These are phyloP conservation scores for Temnothorax ravouxi DNA, from an alignment of 2,888 invertebrate genomes.

Conservation along the genomic window DNA sequence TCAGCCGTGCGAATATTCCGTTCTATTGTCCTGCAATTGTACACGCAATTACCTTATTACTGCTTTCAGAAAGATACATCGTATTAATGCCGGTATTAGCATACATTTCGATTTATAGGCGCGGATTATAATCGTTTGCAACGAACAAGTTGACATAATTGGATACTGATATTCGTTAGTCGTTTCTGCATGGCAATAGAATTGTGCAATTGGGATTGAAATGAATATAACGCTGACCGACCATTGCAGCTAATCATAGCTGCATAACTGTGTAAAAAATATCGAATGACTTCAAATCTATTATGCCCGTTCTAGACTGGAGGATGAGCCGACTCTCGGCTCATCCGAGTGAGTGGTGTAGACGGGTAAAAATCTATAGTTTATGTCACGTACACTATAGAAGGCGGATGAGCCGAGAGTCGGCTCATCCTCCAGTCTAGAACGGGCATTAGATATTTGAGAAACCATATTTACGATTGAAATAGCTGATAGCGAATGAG, in stretches of 20 bases:
- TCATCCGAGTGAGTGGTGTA: no score
- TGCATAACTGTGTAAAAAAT: background rate
- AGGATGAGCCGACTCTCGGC: no score
- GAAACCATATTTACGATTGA: background rate
- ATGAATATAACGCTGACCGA: slow-evolving; percentile 6
- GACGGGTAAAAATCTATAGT: no score
- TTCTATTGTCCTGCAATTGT: background rate
- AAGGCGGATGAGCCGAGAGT: no score
- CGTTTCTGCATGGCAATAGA: background rate
- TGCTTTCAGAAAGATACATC: slow-evolving; percentile 2
- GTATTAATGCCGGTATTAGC: background rate
- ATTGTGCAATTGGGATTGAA: slow-evolving; percentile 13
- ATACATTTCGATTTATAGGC: slow-evolving; percentile 7
- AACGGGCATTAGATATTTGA: slow-evolving; percentile 23
- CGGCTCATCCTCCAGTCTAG: no score
- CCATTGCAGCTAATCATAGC: background rate
- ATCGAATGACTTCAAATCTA: slow-evolving; percentile 16
- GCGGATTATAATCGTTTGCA: background rate
- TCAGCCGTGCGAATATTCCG: slow-evolving; percentile 4
- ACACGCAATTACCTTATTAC: slow-evolving; percentile 6
- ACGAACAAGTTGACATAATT: slow-evolving; percentile 21
- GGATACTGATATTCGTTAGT: slow-evolving; percentile 13
- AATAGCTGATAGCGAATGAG: background rate
- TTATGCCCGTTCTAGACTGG: no score
- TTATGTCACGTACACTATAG: no score